Evolutionary conservation across 1,140 invertebrate genomes (phyloP), one percentile per base, ranked within the genome.

Genomic region (Diorhabda elongata): DNA sequence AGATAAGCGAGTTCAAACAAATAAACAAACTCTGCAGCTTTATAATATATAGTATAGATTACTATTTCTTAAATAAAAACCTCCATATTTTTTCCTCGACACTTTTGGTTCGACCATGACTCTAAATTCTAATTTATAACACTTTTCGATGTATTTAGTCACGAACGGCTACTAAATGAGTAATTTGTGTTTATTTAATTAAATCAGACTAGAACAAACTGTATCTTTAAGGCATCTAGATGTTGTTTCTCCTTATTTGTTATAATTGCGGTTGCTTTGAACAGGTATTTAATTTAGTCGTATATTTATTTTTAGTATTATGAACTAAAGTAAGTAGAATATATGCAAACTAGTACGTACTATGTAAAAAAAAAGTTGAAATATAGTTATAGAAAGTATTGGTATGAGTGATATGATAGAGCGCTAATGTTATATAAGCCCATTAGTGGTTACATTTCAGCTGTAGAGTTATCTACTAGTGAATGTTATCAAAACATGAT

Each of bases 51-150:
- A 26, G 26, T 26, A 26, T 26, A 26, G 0, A 26, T 26, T 26
- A 26, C 26, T 26, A 26, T 1, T 26, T 26, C 26, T 1, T 26
- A 26, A 26, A 26, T 26, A 26, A 26, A 26, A 26, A 26, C 1
- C 26, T 26, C 26, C 26, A 26, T 26, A 26, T 26, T 26, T 26
- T 26, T 26, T 26, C 26, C 26, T 26, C 26, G 26, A 26, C 26
- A 26, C 26, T 26, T 26, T 26, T 26, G 26, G 26, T 26, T 52
- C n/a, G 47, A 8, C 47, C 47, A 6, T 52, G 47, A 52, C 47
- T 52, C 47, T 52, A 52, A 52, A 52, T 52, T 52, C 47, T 52
- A 52, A 52, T 52, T 52, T 52, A 52, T 52, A 52, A n/a, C 47
- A 52, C 47, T 52, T 52, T 52, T 52, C n/a, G n/a, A 52, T n/a